Conservation (phyloP, 2,113 vertebrate species). For the Pyxicephalus adspersus region DNA sequence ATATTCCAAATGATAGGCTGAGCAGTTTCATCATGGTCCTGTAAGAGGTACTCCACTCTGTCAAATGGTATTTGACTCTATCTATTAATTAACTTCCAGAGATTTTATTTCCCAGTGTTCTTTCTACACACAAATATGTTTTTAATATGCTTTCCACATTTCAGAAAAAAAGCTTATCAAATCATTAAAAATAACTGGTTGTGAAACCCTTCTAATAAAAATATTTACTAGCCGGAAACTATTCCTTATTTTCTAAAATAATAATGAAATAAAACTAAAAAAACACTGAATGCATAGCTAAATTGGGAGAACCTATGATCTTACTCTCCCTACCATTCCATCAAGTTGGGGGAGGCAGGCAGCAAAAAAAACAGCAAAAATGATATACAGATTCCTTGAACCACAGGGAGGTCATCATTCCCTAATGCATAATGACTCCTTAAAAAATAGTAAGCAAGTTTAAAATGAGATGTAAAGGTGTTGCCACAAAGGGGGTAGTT, state of each 20-base stretch:
- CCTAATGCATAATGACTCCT: no score
- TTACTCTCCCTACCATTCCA: no score
- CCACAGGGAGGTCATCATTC: no score
- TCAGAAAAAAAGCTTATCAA: conserved; percentile 74
- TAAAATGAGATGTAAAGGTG: no score
- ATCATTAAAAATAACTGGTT: conserved; percentile 79
- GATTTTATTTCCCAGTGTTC: conserved; percentile 74
- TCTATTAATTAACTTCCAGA: conserved; percentile 76
- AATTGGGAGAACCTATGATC: no score
- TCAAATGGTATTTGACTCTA: conserved; percentile 68
- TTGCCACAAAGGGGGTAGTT: no score
- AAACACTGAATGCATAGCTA: no score
- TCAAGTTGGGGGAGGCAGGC: no score
- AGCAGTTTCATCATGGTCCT: conserved; percentile 70
- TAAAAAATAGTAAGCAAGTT: no score
- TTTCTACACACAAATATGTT: conserved; percentile 76
- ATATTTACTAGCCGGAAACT: conserved; percentile 70
- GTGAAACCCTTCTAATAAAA: conserved; percentile 70
- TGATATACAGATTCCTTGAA: no score
- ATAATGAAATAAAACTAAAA: no score
- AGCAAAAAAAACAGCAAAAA: no score
- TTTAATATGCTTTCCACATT: conserved; percentile 72
- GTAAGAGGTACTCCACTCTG: conserved; percentile 70
- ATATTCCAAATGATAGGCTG: conserved; percentile 78
- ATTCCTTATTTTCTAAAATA: conserved; percentile 60